These are phyloP conservation scores for Lutjanus campechanus DNA, from an alignment of 2,797 vertebrate species.

Conservation along the genomic window DNA sequence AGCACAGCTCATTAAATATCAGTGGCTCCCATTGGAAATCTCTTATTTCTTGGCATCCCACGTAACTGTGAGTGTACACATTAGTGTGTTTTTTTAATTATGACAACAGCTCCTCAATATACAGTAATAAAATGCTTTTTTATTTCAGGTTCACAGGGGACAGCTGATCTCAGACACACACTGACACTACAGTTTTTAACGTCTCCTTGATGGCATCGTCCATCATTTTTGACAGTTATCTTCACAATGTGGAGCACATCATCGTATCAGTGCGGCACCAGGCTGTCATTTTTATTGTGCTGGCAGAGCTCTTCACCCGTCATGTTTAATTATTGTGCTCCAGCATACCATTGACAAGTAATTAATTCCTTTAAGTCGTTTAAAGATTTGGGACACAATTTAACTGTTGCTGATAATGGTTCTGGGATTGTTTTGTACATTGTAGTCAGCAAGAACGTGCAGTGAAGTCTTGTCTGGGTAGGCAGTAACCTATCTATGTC, in stretches of 20 bases:
- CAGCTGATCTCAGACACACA: neutral
- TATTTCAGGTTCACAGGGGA: conserved; percentile 1
- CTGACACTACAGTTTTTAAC: conserved; percentile 2
- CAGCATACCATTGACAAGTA: conserved; percentile 11
- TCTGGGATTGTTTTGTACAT: neutral
- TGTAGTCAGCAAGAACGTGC: too few species aligned
- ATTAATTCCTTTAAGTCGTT: conserved; percentile 2
- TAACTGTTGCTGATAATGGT: neutral
- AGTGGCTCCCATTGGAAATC: conserved; percentile 35
- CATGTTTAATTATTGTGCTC: conserved; percentile 12
- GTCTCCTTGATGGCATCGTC: conserved; percentile 19
- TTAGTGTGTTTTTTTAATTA: conserved; percentile 16
- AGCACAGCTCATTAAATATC: conserved; percentile 54
- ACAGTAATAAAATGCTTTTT: conserved; percentile 1
- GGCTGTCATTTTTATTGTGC: conserved; percentile 5
- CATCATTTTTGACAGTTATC: conserved; percentile 24
- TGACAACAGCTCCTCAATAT: neutral
- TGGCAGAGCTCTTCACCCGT: neutral
- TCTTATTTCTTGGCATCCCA: conserved; percentile 9
- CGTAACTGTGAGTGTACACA: conserved; percentile 26
- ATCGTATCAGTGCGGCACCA: conserved; percentile 20
- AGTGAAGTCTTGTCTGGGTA: too few species aligned
- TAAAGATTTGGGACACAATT: neutral
- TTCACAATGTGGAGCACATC: conserved; percentile 11
- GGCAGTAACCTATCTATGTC: too few species aligned